Percentiles rank a stretch among this genome's conserved stretches.
phyloP scores from a whole-genome alignment of 2,888 invertebrate genomes.

The Drosophila koepferae region DNA sequence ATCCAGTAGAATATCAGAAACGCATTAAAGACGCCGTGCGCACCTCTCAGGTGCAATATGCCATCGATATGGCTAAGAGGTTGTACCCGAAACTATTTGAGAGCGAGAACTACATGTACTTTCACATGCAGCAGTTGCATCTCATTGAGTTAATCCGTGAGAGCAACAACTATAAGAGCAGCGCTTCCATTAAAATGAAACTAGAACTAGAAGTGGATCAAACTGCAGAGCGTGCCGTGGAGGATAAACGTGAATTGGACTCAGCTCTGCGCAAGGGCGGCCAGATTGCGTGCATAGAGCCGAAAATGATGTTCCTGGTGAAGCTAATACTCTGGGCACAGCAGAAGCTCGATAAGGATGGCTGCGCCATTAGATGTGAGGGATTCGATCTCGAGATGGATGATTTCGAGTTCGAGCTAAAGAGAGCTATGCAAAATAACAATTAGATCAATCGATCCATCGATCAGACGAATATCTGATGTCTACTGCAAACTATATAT shows the following conservation, averaged over 20 bases:
- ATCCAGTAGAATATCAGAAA: constrained; percentile 34
- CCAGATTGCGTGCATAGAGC: constrained; percentile 44
- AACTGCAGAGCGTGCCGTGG: constrained; percentile 12
- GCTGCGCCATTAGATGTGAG: constrained; percentile 20
- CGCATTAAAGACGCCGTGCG: constrained; percentile 53
- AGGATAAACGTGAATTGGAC: constrained; percentile 34
- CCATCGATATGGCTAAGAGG: constrained; percentile 61
- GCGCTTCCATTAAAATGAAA: neutral
- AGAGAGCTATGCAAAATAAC: constrained; percentile 37
- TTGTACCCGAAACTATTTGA: constrained; percentile 56
- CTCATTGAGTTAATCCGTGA: constrained; percentile 59
- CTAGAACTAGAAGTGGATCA: neutral
- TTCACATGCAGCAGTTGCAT: constrained; percentile 68
- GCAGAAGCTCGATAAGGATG: constrained; percentile 49
- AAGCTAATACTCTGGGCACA: constrained; percentile 72
- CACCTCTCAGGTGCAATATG: constrained; percentile 55
- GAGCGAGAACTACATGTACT: constrained; percentile 70
- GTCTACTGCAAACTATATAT: constrained; percentile 42
- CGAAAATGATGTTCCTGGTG: constrained; percentile 65
- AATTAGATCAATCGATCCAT: constrained; percentile 35
- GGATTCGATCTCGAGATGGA: constrained; percentile 42
- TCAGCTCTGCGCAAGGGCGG: constrained; percentile 23
- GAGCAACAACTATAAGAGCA: constrained; percentile 27
- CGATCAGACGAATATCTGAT: constrained; percentile 25
- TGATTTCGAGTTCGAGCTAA: constrained; percentile 65